Percentiles rank a stretch among this genome's conserved stretches.
Evolutionary conservation across 2,797 vertebrate species (phyloP).

Genomic region (Siniperca undulata): DNA sequence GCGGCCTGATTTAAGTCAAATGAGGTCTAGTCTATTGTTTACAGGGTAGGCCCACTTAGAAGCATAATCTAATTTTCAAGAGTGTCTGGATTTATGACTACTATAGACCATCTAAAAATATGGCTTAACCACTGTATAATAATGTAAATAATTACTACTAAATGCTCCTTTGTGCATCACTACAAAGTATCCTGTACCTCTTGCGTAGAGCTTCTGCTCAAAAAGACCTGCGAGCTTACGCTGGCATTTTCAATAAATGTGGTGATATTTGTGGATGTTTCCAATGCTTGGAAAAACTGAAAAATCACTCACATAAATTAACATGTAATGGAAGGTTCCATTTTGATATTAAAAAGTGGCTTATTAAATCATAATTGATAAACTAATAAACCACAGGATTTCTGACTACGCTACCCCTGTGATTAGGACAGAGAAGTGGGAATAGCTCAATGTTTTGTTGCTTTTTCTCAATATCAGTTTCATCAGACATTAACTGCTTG

Average conservation of each 20-base stretch:
- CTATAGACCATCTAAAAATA: not conserved
- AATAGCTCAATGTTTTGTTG: not conserved
- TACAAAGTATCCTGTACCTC: not conserved
- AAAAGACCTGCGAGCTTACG: not conserved
- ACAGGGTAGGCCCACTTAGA: no score
- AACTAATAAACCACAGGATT: not conserved
- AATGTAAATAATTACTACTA: not conserved
- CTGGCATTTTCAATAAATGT: not conserved
- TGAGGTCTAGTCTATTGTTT: no score
- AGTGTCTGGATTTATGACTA: no score
- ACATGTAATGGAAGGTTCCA: not conserved
- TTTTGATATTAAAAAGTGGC: not conserved
- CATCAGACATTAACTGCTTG: slow-evolving; percentile 13
- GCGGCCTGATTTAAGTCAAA: no score
- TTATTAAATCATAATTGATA: not conserved
- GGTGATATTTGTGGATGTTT: not conserved
- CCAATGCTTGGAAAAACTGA: no score
- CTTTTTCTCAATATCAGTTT: slow-evolving; percentile 8
- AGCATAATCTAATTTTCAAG: no score
- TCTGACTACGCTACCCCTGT: not conserved
- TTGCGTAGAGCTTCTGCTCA: no score
- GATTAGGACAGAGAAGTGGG: not conserved
- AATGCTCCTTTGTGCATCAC: not conserved
- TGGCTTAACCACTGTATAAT: no score
- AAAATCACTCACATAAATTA: not conserved